These are phyloP conservation scores for Gasterosteus nipponicus DNA, from an alignment of 2,113 vertebrate genomes.

Conservation along the genomic window DNA sequence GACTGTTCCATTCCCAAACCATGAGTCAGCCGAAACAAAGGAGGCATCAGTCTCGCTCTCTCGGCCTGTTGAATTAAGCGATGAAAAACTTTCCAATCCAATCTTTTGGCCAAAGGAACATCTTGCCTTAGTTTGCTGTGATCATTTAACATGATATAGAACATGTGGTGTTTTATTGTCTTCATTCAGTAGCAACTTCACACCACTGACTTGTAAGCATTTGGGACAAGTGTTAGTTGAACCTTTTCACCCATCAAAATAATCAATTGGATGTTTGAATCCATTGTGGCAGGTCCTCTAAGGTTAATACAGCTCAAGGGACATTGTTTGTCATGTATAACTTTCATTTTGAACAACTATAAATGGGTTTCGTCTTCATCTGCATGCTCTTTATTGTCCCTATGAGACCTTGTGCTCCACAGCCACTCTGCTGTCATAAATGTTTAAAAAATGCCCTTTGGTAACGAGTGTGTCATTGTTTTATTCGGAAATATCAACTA, in stretches of 20 bases:
- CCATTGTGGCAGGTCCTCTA: slow-evolving; percentile 46
- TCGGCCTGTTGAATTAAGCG: slow-evolving; percentile 57
- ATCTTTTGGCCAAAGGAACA: slow-evolving; percentile 14
- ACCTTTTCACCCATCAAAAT: slow-evolving; percentile 59
- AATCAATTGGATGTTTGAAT: slow-evolving; percentile 61
- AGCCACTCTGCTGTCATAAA: slow-evolving; percentile 81
- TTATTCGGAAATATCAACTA: slow-evolving; percentile 85
- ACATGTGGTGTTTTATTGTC: slow-evolving; percentile 18
- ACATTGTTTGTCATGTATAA: slow-evolving; percentile 69
- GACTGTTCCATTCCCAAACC: slow-evolving; percentile 74
- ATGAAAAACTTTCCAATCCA: slow-evolving; percentile 59
- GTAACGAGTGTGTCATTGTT: slow-evolving; percentile 85
- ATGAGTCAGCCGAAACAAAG: slow-evolving; percentile 80
- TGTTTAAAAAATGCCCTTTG: slow-evolving; percentile 87
- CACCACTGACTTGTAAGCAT: slow-evolving; percentile 23
- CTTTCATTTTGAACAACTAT: slow-evolving; percentile 63
- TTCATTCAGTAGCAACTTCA: neutral
- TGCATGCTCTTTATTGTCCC: slow-evolving; percentile 70
- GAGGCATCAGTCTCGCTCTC: slow-evolving; percentile 68
- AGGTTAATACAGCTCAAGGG: slow-evolving; percentile 69
- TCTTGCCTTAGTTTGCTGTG: slow-evolving; percentile 25
- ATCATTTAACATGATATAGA: slow-evolving; percentile 30
- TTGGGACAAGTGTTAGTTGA: slow-evolving; percentile 49
- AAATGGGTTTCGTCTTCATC: slow-evolving; percentile 73
- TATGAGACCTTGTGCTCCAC: slow-evolving; percentile 67